Evolutionary conservation across 2,113 vertebrate genomes (phyloP), one percentile per base, ranked within the genome.

Genomic region (Chionodraco myersi): DNA sequence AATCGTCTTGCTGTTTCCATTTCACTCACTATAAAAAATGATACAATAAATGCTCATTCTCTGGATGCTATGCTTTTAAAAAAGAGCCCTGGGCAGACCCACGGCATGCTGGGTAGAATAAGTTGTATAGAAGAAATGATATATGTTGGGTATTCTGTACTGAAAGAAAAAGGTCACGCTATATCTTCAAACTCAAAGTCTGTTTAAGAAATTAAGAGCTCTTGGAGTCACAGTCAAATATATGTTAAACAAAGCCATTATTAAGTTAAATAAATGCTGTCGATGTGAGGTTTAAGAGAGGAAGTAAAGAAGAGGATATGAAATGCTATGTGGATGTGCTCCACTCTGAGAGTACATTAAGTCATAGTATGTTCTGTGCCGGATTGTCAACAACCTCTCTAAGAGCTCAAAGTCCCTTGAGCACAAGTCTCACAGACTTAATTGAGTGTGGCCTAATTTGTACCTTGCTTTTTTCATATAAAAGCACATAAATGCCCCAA

Each of bases 381-480:
- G 87, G 72, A 78, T 89, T 88, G 89, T 89, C 92, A 90, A 86
- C 83, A 88, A 51, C 77, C 87, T 70, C 88, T 69, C 87, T 89
- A 84, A 92, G 79, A 92, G 91, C 92, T 91, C 66, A 89, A 91
- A 90, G 84, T 92, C 91, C 93, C 92, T 63, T 74, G 82, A 94
- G 92, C 90, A 54, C 64, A 67, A 68, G 82, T 88, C 84, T 92
- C 83, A 81, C 87, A 88, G 84, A 89, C 90, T 90, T 92, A 94
- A 93, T 92, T 92, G 92, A 94, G 88, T 87, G 85, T 93, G 89
- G 88, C 91, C 93, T 93, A 86, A 94, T 93, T 94, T 93, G 87
- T 90, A 90, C 87, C 84, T 89, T 88, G 77, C 90, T 86, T 88
- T 90, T 80, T 13, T 67, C 72, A 78, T 69, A 72, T 92, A 93